Percentiles rank a stretch among this genome's conserved stretches.
phyloP scores from a whole-genome alignment of 2,888 invertebrate genomes.

The Pteria penguin region DNA sequence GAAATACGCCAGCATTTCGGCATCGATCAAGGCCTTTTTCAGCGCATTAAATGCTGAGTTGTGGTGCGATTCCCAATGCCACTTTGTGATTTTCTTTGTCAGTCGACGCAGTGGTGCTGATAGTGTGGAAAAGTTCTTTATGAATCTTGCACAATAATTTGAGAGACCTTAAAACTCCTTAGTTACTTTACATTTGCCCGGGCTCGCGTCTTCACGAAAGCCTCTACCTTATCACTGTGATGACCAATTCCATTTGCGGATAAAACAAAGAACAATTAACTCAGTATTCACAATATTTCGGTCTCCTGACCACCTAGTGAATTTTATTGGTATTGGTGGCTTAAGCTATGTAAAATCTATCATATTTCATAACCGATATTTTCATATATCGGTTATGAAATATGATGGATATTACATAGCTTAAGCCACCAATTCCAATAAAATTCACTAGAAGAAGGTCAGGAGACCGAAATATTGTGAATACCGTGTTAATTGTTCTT shows the following conservation, averaged over 20 bases:
- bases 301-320: no score
- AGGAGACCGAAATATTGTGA: no score
- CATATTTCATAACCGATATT: no score
- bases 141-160: conserved; percentile 22
- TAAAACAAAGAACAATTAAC: no score
- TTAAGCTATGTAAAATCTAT: no score
- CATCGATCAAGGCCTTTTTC: neutral
- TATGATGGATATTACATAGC: no score
- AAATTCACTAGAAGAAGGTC: no score
- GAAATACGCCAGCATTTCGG: conserved; percentile 19
- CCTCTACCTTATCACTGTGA: conserved; percentile 17
- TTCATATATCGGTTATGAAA: no score
- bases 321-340: no score
- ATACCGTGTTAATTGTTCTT: no score
- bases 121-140: neutral
- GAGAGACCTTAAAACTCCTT: conserved; percentile 38
- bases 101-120: neutral
- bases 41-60: neutral
- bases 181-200: conserved; percentile 26
- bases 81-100: neutral
- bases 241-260: conserved; percentile 33
- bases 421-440: no score
- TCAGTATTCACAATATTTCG: no score
- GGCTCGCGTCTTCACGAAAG: conserved; percentile 4
- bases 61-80: neutral